Conservation (phyloP, 2,113 vertebrate species). For the Actenoides hombroni region DNA sequence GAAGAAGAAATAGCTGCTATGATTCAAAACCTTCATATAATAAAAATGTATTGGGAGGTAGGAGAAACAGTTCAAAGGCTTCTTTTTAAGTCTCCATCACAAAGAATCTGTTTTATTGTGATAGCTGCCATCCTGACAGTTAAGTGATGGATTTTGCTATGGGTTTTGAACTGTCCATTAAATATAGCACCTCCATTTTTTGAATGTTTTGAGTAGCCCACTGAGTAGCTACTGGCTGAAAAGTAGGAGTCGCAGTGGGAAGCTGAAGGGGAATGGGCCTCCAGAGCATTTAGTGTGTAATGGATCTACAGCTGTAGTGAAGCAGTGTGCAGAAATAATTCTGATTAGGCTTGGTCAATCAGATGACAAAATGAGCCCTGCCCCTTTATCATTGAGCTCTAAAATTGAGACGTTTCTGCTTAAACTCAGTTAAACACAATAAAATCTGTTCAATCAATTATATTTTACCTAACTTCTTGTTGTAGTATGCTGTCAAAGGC, state of each 20-base stretch:
- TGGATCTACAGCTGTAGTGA: conserved; percentile 75
- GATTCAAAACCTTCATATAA: not conserved
- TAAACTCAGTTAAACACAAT: conserved; percentile 1
- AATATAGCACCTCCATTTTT: conserved; percentile 69
- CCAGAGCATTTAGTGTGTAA: conserved; percentile 73
- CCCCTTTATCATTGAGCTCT: conserved; percentile 12
- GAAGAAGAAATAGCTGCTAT: not conserved
- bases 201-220: conserved; percentile 71
- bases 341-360: conserved; percentile 86
- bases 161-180: conserved; percentile 71
- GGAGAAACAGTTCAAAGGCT: not conserved
- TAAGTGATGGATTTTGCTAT: conserved; percentile 68
- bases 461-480: conserved; percentile 11
- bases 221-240: conserved; percentile 66
- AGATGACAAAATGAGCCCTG: conserved; percentile 61
- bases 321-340: conserved; percentile 90
- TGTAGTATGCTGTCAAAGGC: not conserved
- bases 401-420: not conserved
- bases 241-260: conserved; percentile 78
- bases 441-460: not conserved
- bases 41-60: not conserved
- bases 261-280: conserved; percentile 65
- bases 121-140: conserved; percentile 29
- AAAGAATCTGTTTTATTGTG: not conserved
- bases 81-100: not conserved